Evolutionary conservation across 2,797 vertebrate genomes (phyloP).

Genomic region (Mus spretus): DNA sequence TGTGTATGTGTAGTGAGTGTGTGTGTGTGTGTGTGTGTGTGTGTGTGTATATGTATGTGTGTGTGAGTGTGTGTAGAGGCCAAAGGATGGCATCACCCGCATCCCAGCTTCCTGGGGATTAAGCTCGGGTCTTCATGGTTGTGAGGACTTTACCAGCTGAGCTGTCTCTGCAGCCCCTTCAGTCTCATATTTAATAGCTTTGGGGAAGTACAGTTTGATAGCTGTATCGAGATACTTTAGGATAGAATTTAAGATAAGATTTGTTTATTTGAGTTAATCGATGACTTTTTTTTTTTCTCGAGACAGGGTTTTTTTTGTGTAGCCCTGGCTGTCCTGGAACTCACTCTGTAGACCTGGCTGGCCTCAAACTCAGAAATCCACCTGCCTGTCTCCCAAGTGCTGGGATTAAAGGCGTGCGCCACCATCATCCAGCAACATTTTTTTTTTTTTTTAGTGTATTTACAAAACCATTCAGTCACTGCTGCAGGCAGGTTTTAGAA

Average conservation of each 20-base stretch:
- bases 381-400: no score
- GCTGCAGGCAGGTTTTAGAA: background rate
- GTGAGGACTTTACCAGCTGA: background rate
- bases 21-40: no score
- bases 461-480: background rate
- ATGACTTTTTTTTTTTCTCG: background rate
- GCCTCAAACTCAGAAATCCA: no score
- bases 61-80: background rate
- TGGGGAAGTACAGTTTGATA: background rate
- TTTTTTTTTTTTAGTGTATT: background rate
- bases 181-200: slow-evolving; percentile 9
- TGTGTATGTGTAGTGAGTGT: no score
- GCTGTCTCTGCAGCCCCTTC: background rate
- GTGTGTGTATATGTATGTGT: background rate
- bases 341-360: no score
- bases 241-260: background rate
- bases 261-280: background rate
- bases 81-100: background rate
- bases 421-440: no score
- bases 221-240: background rate
- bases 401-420: no score
- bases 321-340: no score
- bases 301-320: no score
- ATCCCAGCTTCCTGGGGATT: background rate
- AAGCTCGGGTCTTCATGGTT: background rate